These are phyloP conservation scores for Mionectes olivaceus DNA, from an alignment of 2,797 vertebrate species.

Conservation along the genomic window DNA sequence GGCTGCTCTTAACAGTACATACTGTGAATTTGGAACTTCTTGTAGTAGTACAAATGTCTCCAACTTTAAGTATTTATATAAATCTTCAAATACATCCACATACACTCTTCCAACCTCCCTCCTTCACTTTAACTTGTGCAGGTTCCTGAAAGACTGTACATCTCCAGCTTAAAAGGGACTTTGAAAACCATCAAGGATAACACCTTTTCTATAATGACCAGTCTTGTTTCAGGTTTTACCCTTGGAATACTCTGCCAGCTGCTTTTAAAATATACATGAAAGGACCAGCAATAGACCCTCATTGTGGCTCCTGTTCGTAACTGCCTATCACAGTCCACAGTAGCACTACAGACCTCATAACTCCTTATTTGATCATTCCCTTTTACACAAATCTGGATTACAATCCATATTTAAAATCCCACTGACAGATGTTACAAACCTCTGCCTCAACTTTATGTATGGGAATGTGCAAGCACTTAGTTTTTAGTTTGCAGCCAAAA, in stretches of 20 bases:
- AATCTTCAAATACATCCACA: neutral
- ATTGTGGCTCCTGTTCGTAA: neutral
- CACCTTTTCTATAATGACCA: neutral
- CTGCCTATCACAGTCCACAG: neutral
- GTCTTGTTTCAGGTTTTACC: neutral
- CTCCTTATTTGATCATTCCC: neutral
- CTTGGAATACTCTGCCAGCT: neutral
- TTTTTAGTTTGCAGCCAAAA: conserved; percentile 1
- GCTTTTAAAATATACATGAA: neutral
- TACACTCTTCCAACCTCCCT: neutral
- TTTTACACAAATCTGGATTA: neutral
- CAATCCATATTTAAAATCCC: neutral
- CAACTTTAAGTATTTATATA: neutral
- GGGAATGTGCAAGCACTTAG: neutral
- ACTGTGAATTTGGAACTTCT: neutral
- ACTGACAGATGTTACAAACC: neutral
- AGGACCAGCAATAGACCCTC: neutral
- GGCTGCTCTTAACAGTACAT: neutral
- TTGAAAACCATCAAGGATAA: neutral
- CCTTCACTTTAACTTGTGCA: neutral
- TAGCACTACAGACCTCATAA: neutral
- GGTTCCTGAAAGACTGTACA: fast-evolving
- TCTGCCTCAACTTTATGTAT: neutral
- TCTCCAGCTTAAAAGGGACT: neutral
- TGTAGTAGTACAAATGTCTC: neutral